phyloP scores from a whole-genome alignment of 2,888 invertebrate species.

The Apodemia duryi region DNA sequence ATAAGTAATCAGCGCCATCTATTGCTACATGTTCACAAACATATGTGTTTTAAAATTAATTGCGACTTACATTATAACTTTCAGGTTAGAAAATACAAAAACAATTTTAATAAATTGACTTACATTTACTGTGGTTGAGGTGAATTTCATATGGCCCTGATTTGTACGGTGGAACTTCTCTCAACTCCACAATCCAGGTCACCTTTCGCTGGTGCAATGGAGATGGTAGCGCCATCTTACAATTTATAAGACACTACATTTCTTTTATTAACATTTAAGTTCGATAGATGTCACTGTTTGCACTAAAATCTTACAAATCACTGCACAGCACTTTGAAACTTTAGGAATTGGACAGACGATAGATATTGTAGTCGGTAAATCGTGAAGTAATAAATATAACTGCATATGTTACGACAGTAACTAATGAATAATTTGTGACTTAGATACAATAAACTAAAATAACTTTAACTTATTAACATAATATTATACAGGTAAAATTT shows the following conservation, averaged over 20 bases:
- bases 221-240: constrained; percentile 51
- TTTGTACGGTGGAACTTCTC: constrained; percentile 58
- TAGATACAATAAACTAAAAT: too few species aligned
- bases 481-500: too few species aligned
- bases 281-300: constrained; percentile 31
- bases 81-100: background rate
- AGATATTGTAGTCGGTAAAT: too few species aligned
- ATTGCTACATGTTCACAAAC: background rate
- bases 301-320: background rate
- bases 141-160: constrained; percentile 71
- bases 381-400: too few species aligned
- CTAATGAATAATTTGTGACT: too few species aligned
- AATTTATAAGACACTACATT: constrained; percentile 27
- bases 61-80: background rate
- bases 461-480: too few species aligned
- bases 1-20: background rate
- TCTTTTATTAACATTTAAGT: background rate
- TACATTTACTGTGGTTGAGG: constrained; percentile 73
- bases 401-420: too few species aligned
- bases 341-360: background rate
- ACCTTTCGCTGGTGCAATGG: constrained; percentile 55
- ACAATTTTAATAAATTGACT: constrained; percentile 36
- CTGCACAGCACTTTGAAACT: background rate
- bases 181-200: constrained; percentile 75
- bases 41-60: too few species aligned